Evolutionary conservation across 2,888 invertebrate species (phyloP), one percentile per base, ranked within the genome.

Genomic region (Halictus quadricinctus): DNA sequence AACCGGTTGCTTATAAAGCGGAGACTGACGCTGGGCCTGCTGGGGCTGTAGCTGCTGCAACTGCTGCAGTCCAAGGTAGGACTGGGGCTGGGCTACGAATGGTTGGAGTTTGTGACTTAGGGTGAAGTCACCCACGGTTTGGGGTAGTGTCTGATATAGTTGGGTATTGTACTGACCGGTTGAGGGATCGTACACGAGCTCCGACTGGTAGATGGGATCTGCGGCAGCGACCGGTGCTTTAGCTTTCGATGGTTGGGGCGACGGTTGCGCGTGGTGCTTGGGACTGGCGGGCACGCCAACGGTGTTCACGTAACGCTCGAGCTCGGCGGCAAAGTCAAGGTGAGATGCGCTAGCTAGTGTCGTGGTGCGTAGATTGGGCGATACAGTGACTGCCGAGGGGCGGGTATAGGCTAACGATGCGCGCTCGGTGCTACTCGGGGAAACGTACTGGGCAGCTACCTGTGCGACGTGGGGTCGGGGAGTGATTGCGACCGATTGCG

Each of bases 91-190:
- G 80, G 96, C 96, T 5, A 97, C 97, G 95, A 96, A 97, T 0
- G 97, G 97, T 94, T 97, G 97, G 90, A 97, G 96, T 91, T 97
- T 96, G 93, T 97, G 97, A 94, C 96, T 97, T 88, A 97, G 94
- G 89, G 96, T 96, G 91, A 97, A 95, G 91, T 97, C 97, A 86
- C 97, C 97, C 87, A 96, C 96, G 72, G 96, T 96, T 94, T 97
- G 97, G 43, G 97, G 97, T 77, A 97, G 95, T 29, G 96, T 96
- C 94, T 97, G 97, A 95, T 96, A 97, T 69, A 97, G 95, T 90
- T 97, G 97, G 48, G 97, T 97, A 92, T 97, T 97, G 95, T 97
- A 97, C 91, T 97, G 96, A 75, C 97, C 97, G 89, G 97, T 96
- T 54, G 96, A 94, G 36, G 97, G 97, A 94, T 98, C 97, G 94